Percentiles rank a stretch among this genome's conserved stretches.
These are phyloP conservation scores for Acrossocheilus fasciatus DNA, from an alignment of 2,797 vertebrate genomes.

Conservation along the genomic window DNA sequence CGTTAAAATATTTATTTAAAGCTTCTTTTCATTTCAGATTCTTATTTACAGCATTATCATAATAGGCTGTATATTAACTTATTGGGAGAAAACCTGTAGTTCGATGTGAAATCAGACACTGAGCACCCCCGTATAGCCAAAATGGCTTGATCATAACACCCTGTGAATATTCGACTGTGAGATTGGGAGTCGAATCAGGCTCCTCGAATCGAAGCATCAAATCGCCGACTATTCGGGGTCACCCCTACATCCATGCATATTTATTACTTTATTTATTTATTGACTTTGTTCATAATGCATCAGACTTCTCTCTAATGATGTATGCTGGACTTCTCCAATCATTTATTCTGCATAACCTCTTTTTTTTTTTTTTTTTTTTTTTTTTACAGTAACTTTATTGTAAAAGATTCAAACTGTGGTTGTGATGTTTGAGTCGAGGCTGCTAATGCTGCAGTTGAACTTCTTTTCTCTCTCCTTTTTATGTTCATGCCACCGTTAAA, in stretches of 20 bases:
- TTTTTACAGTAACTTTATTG: not conserved
- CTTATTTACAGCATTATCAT: no score
- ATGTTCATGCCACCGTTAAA: conserved; percentile 8
- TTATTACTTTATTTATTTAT: not conserved
- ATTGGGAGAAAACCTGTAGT: no score
- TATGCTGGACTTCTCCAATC: not conserved
- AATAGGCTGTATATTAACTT: no score
- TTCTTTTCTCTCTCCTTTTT: not conserved
- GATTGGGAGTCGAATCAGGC: no score
- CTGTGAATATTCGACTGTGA: no score
- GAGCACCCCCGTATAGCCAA: no score
- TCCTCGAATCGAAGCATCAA: no score
- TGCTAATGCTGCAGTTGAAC: not conserved
- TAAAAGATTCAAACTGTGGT: not conserved
- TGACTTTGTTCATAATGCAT: not conserved
- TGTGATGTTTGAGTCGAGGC: not conserved
- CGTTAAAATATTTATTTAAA: no score
- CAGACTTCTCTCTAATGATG: not conserved
- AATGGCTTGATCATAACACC: no score
- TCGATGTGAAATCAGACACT: no score
- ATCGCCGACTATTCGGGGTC: no score
- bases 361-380: not conserved
- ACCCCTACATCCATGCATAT: not conserved
- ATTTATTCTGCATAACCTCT: not conserved
- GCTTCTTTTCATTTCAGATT: no score